These are phyloP conservation scores for Callipepla squamata DNA, from an alignment of 2,113 vertebrate genomes.

Conservation along the genomic window DNA sequence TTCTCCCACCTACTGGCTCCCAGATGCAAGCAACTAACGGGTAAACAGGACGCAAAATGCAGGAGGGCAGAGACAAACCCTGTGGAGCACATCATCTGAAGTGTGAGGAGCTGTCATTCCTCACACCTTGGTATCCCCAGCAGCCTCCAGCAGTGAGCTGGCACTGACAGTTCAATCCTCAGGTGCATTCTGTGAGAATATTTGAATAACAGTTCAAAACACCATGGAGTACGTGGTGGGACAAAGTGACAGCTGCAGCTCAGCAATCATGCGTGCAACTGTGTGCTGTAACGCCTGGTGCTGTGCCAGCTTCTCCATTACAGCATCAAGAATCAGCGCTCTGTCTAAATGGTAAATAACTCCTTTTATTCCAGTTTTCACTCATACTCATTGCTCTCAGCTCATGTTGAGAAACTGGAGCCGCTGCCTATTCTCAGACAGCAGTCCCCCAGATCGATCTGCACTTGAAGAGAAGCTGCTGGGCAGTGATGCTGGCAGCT, in stretches of 20 bases:
- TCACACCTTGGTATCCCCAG: constrained; percentile 86
- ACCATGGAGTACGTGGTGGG: background rate
- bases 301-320: background rate
- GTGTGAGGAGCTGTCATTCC: constrained; percentile 90
- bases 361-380: background rate
- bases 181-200: constrained; percentile 77
- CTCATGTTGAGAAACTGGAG: background rate
- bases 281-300: accelerated
- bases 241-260: background rate
- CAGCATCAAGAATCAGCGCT: background rate
- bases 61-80: background rate
- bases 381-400: background rate
- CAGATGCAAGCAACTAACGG: background rate
- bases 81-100: constrained; percentile 78
- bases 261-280: background rate
- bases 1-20: background rate
- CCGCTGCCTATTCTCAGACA: background rate
- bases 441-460: background rate
- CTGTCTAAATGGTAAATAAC: background rate
- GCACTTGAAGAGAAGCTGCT: background rate
- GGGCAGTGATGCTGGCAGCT: background rate
- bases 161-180: constrained; percentile 90
- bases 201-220: background rate
- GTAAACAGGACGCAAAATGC: background rate
- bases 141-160: constrained; percentile 85